Percentiles rank a stretch among this genome's conserved stretches.
phyloP scores from a whole-genome alignment of 2,113 vertebrate species.

The Cettia cetti region DNA sequence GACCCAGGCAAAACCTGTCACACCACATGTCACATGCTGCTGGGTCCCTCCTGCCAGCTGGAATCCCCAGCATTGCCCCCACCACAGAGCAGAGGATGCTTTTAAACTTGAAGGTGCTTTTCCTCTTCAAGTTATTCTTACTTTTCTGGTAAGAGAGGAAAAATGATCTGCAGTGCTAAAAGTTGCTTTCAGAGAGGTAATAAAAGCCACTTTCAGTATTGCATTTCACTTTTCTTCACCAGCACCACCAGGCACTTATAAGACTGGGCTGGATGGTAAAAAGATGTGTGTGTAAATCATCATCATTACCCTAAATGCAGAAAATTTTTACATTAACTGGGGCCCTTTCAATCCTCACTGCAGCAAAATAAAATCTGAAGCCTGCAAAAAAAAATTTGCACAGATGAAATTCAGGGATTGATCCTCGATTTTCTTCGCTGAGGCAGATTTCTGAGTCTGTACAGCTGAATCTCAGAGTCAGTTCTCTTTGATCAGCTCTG shows the following conservation, averaged over 20 bases:
- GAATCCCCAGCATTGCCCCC: not conserved
- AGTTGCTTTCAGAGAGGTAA: not conserved
- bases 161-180: not conserved
- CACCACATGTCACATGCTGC: not conserved
- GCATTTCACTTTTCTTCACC: not conserved
- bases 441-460: not conserved
- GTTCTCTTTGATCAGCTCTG: not conserved
- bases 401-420: not conserved
- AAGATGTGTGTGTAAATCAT: not conserved
- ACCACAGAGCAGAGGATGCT: accelerated
- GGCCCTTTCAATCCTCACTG: not conserved
- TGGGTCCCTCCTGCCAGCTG: not conserved
- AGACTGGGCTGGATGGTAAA: not conserved
- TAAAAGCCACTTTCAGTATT: not conserved
- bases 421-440: accelerated
- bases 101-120: not conserved
- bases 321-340: not conserved
- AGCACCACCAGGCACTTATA: not conserved
- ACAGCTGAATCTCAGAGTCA: not conserved
- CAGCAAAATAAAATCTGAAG: not conserved
- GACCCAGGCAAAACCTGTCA: slow-evolving; percentile 30
- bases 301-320: not conserved
- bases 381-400: not conserved
- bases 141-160: not conserved
- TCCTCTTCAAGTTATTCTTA: not conserved